Conservation (phyloP, 2,113 vertebrate genomes). For the Melospiza melodia region DNA sequence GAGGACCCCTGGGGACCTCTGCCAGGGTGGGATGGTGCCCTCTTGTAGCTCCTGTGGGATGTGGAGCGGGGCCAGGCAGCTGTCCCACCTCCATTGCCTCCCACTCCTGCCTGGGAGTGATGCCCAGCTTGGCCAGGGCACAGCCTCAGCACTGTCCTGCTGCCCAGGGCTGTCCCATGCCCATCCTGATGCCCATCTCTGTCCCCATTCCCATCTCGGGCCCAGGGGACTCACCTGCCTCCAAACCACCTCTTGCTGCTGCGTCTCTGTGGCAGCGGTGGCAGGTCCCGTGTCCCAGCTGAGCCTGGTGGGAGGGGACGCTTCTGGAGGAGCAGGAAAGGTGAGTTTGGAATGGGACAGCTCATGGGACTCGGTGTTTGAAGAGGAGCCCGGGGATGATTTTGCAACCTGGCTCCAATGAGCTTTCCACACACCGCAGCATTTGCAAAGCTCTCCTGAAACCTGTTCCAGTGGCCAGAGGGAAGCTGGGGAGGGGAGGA, state of each 20-base stretch:
- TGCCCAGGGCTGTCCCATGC: too few relatives aligned
- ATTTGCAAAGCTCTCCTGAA: neutral
- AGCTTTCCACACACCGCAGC: neutral
- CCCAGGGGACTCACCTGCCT: neutral
- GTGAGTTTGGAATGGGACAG: neutral
- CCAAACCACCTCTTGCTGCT: neutral
- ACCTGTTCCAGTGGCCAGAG: neutral
- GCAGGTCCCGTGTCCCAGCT: neutral
- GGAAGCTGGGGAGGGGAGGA: neutral
- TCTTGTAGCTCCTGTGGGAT: fast-evolving
- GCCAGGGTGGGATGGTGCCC: fast-evolving
- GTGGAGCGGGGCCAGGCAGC: fast-evolving
- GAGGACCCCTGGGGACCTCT: neutral
- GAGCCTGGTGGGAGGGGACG: neutral
- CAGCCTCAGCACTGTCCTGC: fast-evolving
- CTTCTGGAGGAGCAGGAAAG: slow-evolving; percentile 22
- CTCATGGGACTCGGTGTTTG: neutral
- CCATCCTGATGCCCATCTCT: neutral
- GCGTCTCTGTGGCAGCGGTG: neutral
- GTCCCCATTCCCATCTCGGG: fast-evolving
- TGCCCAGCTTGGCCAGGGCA: neutral
- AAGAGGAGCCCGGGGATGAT: neutral
- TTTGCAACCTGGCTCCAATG: neutral
- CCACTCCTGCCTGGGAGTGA: fast-evolving
- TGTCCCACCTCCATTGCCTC: fast-evolving